phyloP scores from a whole-genome alignment of 2,113 vertebrate species.

The Lipotes vexillifer region DNA sequence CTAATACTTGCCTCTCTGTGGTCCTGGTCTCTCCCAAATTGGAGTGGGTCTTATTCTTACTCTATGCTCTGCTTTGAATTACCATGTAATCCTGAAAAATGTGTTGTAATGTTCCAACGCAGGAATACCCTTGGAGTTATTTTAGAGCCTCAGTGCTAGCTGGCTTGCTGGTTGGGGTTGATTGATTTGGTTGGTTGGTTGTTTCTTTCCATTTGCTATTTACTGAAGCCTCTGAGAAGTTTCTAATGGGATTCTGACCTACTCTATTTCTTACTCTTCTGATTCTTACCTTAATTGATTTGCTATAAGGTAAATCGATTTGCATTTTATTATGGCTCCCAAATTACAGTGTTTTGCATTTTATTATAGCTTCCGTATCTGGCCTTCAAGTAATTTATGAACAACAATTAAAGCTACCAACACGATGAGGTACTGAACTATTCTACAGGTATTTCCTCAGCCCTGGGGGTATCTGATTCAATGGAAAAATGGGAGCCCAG shows the following conservation, averaged over 20 bases:
- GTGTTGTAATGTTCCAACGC: slow-evolving; percentile 50
- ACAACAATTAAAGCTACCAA: neutral
- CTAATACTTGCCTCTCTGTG: slow-evolving; percentile 57
- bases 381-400: neutral
- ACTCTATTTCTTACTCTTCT: slow-evolving; percentile 46
- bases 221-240: neutral
- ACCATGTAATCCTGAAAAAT: slow-evolving; percentile 55
- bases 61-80: slow-evolving; percentile 63
- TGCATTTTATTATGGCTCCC: neutral
- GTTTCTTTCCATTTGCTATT: neutral
- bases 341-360: neutral
- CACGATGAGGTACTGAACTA: neutral
- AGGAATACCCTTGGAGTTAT: slow-evolving; percentile 12
- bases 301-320: neutral
- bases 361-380: neutral
- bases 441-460: neutral
- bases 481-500: neutral
- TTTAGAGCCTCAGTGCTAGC: neutral
- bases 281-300: neutral
- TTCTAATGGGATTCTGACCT: slow-evolving; percentile 50
- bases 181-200: neutral
- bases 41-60: slow-evolving; percentile 31
- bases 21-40: slow-evolving; percentile 69
- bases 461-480: neutral
- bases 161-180: neutral